phyloP scores from a whole-genome alignment of 1,140 invertebrate species.

The Armadillidium nasatum region DNA sequence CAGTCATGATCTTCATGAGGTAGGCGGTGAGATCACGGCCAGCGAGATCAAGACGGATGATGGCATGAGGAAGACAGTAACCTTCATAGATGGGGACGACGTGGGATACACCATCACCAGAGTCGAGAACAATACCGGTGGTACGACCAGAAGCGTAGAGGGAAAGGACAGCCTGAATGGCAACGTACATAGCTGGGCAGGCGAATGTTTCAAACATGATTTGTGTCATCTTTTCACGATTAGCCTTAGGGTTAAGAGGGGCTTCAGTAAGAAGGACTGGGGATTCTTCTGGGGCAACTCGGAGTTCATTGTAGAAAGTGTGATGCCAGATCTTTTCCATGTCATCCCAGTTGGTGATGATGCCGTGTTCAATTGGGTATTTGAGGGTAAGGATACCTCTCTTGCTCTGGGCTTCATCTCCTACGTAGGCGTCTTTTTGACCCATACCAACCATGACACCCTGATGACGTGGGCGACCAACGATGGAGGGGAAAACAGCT shows the following conservation, averaged over 20 bases:
- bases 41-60: conserved; percentile 78
- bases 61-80: conserved; percentile 60
- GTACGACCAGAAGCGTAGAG: conserved; percentile 89
- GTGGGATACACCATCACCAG: conserved; percentile 85
- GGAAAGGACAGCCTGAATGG: conserved; percentile 84
- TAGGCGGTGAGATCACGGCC: conserved; percentile 84
- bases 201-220: conserved; percentile 94
- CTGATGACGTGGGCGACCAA: conserved; percentile 58
- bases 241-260: conserved; percentile 85
- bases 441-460: conserved; percentile 90
- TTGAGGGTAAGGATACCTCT: conserved; percentile 84
- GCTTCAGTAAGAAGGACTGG: conserved; percentile 88
- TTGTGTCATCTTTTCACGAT: conserved; percentile 68
- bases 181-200: conserved; percentile 86
- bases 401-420: conserved; percentile 89
- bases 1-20: conserved; percentile 85
- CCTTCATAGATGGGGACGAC: conserved; percentile 53
- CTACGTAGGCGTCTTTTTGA: conserved; percentile 83
- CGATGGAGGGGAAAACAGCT: conserved; percentile 62
- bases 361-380: conserved; percentile 91
- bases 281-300: conserved; percentile 89
- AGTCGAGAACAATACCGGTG: conserved; percentile 87
- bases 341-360: conserved; percentile 94
- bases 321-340: conserved; percentile 98
- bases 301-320: conserved; percentile 89